Evolutionary conservation across 2,113 vertebrate genomes (phyloP), one percentile per base, ranked within the genome.

Genomic region (Ariopsis seemanni): DNA sequence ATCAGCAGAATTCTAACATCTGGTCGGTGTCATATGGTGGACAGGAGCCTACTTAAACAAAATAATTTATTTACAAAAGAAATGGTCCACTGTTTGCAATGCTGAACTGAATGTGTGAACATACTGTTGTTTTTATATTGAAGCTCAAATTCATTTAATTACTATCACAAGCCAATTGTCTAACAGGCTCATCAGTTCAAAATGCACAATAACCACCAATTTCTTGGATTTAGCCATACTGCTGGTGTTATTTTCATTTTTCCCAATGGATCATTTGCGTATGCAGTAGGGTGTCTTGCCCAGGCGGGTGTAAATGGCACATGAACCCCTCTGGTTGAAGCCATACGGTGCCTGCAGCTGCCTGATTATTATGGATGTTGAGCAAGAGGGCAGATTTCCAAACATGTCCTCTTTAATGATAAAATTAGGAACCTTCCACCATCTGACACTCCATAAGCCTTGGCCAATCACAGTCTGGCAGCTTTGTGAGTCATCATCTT

Each of bases 391-490:
- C 57, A 10, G 30, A 58, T 83, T 77, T 89, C n/a, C 69, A 79
- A 82, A 52, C 84, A 88, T 71, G 34, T 80, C 88, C 75, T 60
- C 65, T 65, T 82, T 90, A 89, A 89, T 88, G 89, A 87, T 58
- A 72, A 82, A 89, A 87, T 84, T 69, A 84, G 79, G 81, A 86
- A 84, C 74, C 72, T 9, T 17, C 48, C 72, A 63, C 86, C 90
- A 89, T 83, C 90, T 90, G 90, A 88, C 88, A 88, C 84, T 88
- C 84, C 86, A 71, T 82, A 84, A 60, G 74, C 53, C 63, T 62
- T 27, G 30, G 63, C 88, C 88, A 90, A 77, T 86, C 86, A 60
- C 63, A 89, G n/a, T 69, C 72, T 53, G 81, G 20, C 85, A 82
- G 17, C 30, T 82, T 85, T 58, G 15, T 72, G 65, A 72, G 78